Evolutionary conservation across 2,797 vertebrate genomes (phyloP).

Genomic region (Sciurus vulgaris): DNA sequence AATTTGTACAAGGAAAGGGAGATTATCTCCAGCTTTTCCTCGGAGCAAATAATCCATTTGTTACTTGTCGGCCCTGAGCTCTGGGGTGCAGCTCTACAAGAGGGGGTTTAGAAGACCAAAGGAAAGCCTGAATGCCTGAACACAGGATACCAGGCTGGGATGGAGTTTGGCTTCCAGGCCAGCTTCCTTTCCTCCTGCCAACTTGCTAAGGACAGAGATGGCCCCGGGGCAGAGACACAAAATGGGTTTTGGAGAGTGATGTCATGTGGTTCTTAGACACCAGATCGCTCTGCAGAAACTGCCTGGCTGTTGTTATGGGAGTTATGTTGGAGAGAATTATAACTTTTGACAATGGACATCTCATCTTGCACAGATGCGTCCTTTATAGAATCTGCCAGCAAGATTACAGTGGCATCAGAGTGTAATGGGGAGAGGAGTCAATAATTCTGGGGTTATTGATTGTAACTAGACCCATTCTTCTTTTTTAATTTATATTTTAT

Average conservation of each 20-base stretch:
- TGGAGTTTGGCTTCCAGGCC: background rate
- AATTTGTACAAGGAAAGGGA: background rate
- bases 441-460: slow-evolving; percentile 88
- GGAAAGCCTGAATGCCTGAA: background rate
- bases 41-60: background rate
- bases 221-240: slow-evolving; percentile 60
- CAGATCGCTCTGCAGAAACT: slow-evolving; percentile 57
- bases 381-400: slow-evolving; percentile 76
- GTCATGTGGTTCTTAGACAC: slow-evolving; percentile 68
- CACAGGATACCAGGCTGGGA: background rate
- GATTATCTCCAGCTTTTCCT: background rate
- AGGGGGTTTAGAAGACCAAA: background rate
- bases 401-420: slow-evolving; percentile 77
- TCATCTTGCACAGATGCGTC: slow-evolving; percentile 77
- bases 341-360: slow-evolving; percentile 81
- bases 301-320: slow-evolving; percentile 71
- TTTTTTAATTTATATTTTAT: slow-evolving; percentile 88
- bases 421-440: slow-evolving; percentile 84
- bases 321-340: slow-evolving; percentile 75
- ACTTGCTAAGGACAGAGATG: slow-evolving; percentile 55
- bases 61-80: background rate
- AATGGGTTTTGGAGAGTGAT: slow-evolving; percentile 62
- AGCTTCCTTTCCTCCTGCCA: slow-evolving; percentile 56
- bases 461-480: slow-evolving; percentile 85
- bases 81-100: background rate